phyloP scores from a whole-genome alignment of 1,140 invertebrate species.

The Microvelia longipes region DNA sequence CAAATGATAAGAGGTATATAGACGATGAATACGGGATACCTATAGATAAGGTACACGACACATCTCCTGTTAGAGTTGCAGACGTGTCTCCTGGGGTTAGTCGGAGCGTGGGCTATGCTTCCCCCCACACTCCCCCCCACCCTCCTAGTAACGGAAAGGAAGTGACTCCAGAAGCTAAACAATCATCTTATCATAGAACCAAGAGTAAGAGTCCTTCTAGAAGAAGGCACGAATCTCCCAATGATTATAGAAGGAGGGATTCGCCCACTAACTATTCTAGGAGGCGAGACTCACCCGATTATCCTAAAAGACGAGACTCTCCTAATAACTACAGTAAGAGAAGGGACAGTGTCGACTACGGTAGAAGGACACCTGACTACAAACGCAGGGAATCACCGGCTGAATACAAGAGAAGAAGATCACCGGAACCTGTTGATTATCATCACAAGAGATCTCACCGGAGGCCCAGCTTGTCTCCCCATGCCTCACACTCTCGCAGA shows the following conservation, averaged over 20 bases:
- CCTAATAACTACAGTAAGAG: not conserved
- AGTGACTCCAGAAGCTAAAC: not conserved
- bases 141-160: not conserved
- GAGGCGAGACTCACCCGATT: conserved; percentile 5
- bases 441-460: not conserved
- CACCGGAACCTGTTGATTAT: not conserved
- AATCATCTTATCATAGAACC: not conserved
- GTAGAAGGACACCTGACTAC: not conserved
- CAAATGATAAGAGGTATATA: not conserved
- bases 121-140: conserved; percentile 4
- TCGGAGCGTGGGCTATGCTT: not conserved
- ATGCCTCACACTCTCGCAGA: not conserved
- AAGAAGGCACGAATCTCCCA: not conserved
- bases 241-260: not conserved
- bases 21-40: not conserved
- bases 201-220: not conserved
- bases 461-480: not conserved
- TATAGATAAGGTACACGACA: not conserved
- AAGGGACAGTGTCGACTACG: not conserved
- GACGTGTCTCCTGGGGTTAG: not conserved
- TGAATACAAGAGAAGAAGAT: not conserved
- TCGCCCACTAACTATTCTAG: not conserved
- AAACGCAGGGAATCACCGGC: not conserved
- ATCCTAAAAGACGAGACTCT: conserved; percentile 5
- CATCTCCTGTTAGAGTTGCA: not conserved